Conservation (phyloP, 2,888 invertebrate genomes). For the Phalera bucephala region DNA sequence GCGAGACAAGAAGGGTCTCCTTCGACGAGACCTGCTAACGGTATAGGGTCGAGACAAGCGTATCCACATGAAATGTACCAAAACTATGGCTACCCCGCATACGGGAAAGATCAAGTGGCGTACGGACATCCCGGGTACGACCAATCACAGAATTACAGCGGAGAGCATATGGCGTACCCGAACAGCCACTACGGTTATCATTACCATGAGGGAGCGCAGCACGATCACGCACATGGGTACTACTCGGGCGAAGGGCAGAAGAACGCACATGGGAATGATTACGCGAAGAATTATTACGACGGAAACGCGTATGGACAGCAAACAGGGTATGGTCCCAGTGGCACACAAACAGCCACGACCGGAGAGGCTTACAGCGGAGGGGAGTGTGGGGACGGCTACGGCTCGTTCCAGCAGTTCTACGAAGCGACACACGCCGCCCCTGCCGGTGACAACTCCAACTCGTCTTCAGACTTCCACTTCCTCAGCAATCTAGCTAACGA, state of each 20-base stretch:
- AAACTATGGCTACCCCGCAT: slow-evolving; percentile 77
- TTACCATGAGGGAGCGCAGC: slow-evolving; percentile 72
- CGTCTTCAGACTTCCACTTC: slow-evolving; percentile 97
- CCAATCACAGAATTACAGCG: slow-evolving; percentile 67
- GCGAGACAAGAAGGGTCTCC: slow-evolving; percentile 64
- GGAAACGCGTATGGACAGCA: slow-evolving; percentile 56
- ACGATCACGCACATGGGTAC: slow-evolving; percentile 69
- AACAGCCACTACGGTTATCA: slow-evolving; percentile 79
- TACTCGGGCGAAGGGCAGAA: slow-evolving; percentile 77
- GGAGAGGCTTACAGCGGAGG: slow-evolving; percentile 60
- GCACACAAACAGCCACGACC: slow-evolving; percentile 56
- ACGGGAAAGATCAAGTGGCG: slow-evolving; percentile 77
- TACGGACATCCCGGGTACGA: slow-evolving; percentile 84
- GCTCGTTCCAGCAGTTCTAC: slow-evolving; percentile 88
- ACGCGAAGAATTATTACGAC: slow-evolving; percentile 80
- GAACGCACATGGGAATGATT: slow-evolving; percentile 73
- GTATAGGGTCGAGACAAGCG: slow-evolving; percentile 61
- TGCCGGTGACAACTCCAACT: slow-evolving; percentile 91
- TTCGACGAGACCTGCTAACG: slow-evolving; percentile 63
- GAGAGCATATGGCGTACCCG: slow-evolving; percentile 70
- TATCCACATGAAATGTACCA: slow-evolving; percentile 80
- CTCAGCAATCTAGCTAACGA: slow-evolving; percentile 96
- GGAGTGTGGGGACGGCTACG: slow-evolving; percentile 86
- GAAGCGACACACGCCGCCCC: slow-evolving; percentile 79
- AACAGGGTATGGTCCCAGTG: slow-evolving; percentile 47